Evolutionary conservation across 2,888 invertebrate species (phyloP), one percentile per base, ranked within the genome.

Genomic region (Anticlea derivata): DNA sequence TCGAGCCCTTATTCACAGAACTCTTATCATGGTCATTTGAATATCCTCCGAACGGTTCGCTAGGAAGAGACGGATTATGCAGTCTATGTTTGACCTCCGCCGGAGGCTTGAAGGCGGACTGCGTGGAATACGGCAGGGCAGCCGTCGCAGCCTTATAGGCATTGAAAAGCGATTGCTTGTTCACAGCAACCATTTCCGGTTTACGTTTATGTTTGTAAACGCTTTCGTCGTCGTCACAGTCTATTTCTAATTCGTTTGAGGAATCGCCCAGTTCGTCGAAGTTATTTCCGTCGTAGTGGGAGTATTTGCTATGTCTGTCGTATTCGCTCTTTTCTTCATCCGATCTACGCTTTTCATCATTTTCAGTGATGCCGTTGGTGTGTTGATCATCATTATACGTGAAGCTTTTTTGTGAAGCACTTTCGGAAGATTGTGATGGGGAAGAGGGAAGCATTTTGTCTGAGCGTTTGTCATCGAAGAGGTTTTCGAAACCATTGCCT

Each of bases 401-500:
- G 68, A 94, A 95, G 75, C 94, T 95, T 60, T 93, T 81, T 1
- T 93, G 94, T 44, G 94, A 94, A n/a, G 87, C 92, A 74, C 87
- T 92, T 73, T 86, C 93, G 68, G 92, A 93, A 1, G 93, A 93
- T 33, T 91, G 93, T 13, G 93, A 92, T 37, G 92, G 91, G 27
- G 94, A 93, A 20, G 94, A 93, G n/a, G 94, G 94, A 24, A 93
- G 91, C 85, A 94, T 90, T 75, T 87, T 86, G 50, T 86, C 85
- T n/a, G 93, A 92, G 69, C 95, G 94, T 75, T 96, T 96, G 70
- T 96, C 96, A 70, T 96, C 95, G 71, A 96, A 96, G 0, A 96
- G 88, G 80, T 96, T 96, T 73, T 96, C 96, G 68, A 96, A 96
- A 41, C 94, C 94, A 30, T 95, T 95, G 22, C 94, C 94, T 66